Base-by-base conservation (phyloP, 2,797 vertebrate species). In the Hydrophis major region DNA sequence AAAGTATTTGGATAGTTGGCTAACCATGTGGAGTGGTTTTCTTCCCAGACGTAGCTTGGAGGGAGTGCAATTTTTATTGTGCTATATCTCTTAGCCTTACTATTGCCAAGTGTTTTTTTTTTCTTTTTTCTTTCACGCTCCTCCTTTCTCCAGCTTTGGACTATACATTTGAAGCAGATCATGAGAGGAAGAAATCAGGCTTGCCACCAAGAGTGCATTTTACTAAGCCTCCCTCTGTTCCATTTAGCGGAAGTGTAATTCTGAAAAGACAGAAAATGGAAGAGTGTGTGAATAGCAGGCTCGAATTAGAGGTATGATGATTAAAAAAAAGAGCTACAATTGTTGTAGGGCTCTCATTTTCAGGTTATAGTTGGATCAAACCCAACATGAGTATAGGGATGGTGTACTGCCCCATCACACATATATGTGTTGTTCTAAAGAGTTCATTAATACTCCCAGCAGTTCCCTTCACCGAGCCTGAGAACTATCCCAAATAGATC, bases 141-240 rank as follows among this genome's bases (percentile, higher is more conserved):
- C 20, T 78, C 28, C 37, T 74, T 57, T 69, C 91, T 16, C 50
- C 92, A 99, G 99, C 96, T 25, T 97, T 99, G 95, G 94, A 96
- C 88, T 99, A 98, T 86, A 97, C 95, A 0, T 96, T 99, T 6
- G 99, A 99, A 95, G 98, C 97, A 3, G 99, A 99, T 93, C 98
- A 97, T 0, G 97, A 98, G 86, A 98, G 98, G 95, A 98, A 98
- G 95, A 98, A 98, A 95, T 96, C 97, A 66, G 98, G 98, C 1
- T 97, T 98, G 90, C 97, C 96, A 0, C 98, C 99, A 10, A 98
- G 99, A 97, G 98, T 98, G 18, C 96, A 96, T 57, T 99, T 99
- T 96, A 95, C 94, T 93, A 98, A 98, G 94, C 97, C 96, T 10
- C 97, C 97, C 0, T 96, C 97, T 8, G 98, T 99, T 90, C 97